These are phyloP conservation scores for Sandelia bainsii DNA, from an alignment of 2,797 vertebrate species.

Conservation along the genomic window DNA sequence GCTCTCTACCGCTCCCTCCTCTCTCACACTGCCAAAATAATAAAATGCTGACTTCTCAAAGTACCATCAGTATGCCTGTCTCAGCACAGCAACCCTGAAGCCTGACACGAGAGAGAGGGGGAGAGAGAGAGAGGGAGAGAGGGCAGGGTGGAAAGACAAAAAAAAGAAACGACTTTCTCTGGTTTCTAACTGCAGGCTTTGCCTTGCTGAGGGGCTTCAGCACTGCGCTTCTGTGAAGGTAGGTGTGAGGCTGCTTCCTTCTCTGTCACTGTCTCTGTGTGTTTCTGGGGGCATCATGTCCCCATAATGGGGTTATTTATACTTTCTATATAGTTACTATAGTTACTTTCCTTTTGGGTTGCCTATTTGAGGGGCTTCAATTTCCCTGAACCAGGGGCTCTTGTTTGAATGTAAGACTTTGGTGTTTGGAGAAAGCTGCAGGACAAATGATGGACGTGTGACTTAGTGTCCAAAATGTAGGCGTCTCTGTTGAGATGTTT, in stretches of 20 bases:
- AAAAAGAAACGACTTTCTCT: constrained; percentile 57
- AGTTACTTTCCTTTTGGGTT: constrained; percentile 32
- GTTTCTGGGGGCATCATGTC: background rate
- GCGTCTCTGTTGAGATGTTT: constrained; percentile 2
- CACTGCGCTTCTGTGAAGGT: constrained; percentile 82
- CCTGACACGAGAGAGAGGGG: constrained; percentile 40
- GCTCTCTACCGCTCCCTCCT: background rate
- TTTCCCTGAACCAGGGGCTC: background rate
- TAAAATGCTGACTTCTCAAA: constrained; percentile 81
- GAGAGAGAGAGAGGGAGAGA: background rate
- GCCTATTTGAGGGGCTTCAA: constrained; percentile 4
- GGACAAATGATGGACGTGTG: background rate
- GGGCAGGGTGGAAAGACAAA: background rate
- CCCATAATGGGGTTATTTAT: constrained; percentile 14
- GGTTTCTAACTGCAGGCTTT: constrained; percentile 67
- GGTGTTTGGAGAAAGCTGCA: constrained; percentile 1
- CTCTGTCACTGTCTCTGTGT: constrained; percentile 19
- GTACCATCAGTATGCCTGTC: constrained; percentile 63
- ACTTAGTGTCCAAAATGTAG: background rate
- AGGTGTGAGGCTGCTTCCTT: constrained; percentile 71
- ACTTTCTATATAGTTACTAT: too few species aligned
- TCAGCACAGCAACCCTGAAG: constrained; percentile 68
- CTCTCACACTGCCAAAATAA: constrained; percentile 69
- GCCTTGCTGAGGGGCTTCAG: constrained; percentile 73
- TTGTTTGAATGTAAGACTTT: background rate